Evolutionary conservation across 2,888 invertebrate species (phyloP), one percentile per base, ranked within the genome.

Genomic region (Epinotia bilunana): DNA sequence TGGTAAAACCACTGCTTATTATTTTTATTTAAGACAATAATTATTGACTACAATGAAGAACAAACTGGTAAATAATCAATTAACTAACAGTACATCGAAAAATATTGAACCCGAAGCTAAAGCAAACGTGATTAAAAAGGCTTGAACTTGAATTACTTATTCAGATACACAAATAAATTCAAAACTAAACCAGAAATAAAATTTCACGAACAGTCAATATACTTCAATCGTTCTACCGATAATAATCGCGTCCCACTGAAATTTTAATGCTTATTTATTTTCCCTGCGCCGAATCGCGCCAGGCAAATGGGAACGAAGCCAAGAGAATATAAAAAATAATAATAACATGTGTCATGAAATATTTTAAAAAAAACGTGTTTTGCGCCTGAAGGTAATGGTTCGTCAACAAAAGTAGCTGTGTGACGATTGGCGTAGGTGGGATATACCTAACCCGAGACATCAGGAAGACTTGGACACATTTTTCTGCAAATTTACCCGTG

Each of bases 241-340:
- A 74, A 74, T 71, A 71, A 74, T 28, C 58, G 63, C 28, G 23
- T 20, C 33, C 49, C 58, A 55, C 49, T 74, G 70, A 71, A 74
- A 71, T 71, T 65, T 74, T 70, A 71, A 74, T 71, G 64, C 64
- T 74, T 71, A 70, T 74, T 74, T 74, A 74, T 74, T 65, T 69
- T 60, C 20, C 23, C 18, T 20, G 58, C 39, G 23, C 39, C 74
- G 58, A 58, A 60, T 64, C 60, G 64, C 13, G 33, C 63, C 16
- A 16, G 23, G 39, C 20, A 60, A 71, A 53, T 65, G 70, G 74
- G 70, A 74, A 60, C 60, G 28, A 60, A 23, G 74, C 74, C 74
- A 74, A 55, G 20, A 53, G 23, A 68, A 62, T 57, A 61, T 60
- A 69, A 58, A 60, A 28, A 69, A 60, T 20, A 69, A 46, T 46